Evolutionary conservation across 2,113 vertebrate species (phyloP).

Genomic region (Polypterus bichir): DNA sequence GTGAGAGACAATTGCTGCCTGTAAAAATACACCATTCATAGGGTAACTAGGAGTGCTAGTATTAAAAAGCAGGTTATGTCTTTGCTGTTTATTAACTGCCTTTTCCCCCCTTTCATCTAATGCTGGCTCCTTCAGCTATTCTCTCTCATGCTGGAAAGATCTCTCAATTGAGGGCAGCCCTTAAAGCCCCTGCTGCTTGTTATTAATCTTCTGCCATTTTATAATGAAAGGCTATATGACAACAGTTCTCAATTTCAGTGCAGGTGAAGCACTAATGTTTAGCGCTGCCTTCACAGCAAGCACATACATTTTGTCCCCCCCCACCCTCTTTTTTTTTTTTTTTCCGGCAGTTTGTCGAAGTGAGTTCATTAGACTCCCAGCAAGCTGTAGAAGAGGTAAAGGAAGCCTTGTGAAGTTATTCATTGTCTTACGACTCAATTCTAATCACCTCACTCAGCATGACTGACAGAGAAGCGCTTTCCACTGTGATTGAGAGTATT

Average conservation of each 20-base stretch:
- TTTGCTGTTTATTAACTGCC: too few species aligned
- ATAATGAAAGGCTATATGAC: conserved; percentile 22
- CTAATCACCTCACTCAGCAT: conserved; percentile 83
- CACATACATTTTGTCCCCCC: conserved; percentile 1
- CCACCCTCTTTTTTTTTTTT: conserved; percentile 25
- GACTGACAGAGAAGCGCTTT: conserved; percentile 85
- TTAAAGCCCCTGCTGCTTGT: conserved; percentile 17
- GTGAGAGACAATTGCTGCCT: too few species aligned
- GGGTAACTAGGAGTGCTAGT: too few species aligned
- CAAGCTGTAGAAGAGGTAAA: conserved; percentile 59
- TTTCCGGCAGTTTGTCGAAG: conserved; percentile 48
- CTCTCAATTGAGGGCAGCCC: conserved; percentile 10
- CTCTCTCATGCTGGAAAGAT: conserved; percentile 10
- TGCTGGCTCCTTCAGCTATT: conserved; percentile 17
- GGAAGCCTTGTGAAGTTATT: conserved; percentile 73
- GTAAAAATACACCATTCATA: too few species aligned
- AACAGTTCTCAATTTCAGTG: conserved; percentile 9
- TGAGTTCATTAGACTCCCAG: conserved; percentile 77
- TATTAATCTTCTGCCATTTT: conserved; percentile 20
- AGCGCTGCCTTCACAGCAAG: conserved; percentile 2
- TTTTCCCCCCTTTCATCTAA: neutral
- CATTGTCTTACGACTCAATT: conserved; percentile 89
- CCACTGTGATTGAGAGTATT: conserved; percentile 84
- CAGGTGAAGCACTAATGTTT: conserved; percentile 20
- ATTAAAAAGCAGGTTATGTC: too few species aligned